Conservation (phyloP, 2,113 vertebrate species). For the Hystrix cristata region DNA sequence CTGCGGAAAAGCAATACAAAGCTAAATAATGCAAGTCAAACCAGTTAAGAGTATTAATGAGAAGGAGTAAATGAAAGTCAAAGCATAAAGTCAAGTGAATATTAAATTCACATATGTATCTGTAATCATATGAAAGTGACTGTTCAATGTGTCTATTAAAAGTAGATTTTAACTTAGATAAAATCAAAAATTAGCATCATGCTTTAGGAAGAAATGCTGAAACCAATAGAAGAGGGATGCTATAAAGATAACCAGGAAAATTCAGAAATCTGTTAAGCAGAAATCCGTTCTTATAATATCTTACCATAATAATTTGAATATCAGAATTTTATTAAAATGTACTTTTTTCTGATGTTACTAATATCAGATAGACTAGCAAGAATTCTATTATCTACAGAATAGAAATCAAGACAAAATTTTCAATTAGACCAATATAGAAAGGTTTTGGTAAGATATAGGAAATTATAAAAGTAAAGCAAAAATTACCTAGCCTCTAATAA, state of each 20-base stretch:
- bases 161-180: background rate
- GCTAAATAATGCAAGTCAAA: background rate
- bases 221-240: background rate
- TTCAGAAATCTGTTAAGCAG: background rate
- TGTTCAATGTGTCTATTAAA: background rate
- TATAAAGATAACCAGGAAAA: background rate
- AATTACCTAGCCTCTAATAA: background rate
- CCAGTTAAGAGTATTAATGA: background rate
- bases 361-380: background rate
- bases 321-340: background rate
- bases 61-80: background rate
- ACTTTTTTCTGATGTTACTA: background rate
- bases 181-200: background rate
- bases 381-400: background rate
- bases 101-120: background rate
- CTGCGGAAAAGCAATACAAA: background rate
- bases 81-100: background rate
- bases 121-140: background rate
- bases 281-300: background rate
- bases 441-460: background rate
- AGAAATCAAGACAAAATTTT: background rate
- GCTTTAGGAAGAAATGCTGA: background rate
- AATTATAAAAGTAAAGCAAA: background rate
- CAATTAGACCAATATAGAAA: background rate
- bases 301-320: background rate